Base-by-base conservation (phyloP, 2,797 vertebrate species). In the Pseudochirops corinnae region DNA sequence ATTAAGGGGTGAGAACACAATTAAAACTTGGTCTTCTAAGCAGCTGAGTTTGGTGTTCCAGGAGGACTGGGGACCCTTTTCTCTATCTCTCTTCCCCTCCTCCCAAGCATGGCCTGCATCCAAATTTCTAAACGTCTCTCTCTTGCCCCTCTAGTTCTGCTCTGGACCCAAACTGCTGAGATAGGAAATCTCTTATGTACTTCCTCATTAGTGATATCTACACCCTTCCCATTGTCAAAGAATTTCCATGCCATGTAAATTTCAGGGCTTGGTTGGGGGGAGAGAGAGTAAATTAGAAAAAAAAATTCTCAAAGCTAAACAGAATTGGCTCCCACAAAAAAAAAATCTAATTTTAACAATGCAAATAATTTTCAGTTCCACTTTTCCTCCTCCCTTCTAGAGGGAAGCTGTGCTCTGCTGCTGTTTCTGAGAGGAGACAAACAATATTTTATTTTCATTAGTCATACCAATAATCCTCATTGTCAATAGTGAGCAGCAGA, bases 161-260 rank as follows among this genome's bases (percentile, higher is more conserved):
- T 91, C 13, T 93, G 96, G 87, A 95, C 9, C 0, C 52, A 92
- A 92, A 96, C 95, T 94, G 92, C 90, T 91, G 90, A 91, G 52
- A 91, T 94, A 95, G 97, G 97, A 96, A 96, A 91, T 96, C 60
- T 93, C 96, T 91, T 95, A 92, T 96, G 97, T 95, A 98, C 98
- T 98, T 98, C 98, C 98, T 98, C 97, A 98, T 96, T 97, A 97
- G 96, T 96, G 95, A 95, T 95, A 97, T 96, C 96, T 97, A 74
- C 90, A 94, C 97, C 58, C 90, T 39, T 96, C 96, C 96, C 96
- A 96, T 98, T 98, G 97, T 97, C 95, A 96, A 90, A 97, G 97
- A 97, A 96, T 98, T 98, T 98, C 98, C 97, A 97, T 98, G 98
- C 91, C 97, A 95, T 98, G 97, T 98, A 97, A 92, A 95, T 97